These are phyloP conservation scores for Limnodromus scolopaceus DNA, from an alignment of 2,797 vertebrate genomes.

Conservation along the genomic window DNA sequence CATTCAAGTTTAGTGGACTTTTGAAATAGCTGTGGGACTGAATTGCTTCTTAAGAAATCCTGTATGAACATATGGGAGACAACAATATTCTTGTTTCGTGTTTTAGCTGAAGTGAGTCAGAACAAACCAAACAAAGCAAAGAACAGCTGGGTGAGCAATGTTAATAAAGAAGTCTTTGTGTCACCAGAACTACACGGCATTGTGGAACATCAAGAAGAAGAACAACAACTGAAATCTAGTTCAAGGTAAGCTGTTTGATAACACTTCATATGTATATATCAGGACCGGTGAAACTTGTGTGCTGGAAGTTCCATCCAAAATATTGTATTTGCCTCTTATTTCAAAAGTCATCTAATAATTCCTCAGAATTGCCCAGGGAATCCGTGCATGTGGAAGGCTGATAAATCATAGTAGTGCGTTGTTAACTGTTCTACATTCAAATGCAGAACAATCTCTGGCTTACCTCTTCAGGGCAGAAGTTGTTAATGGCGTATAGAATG, in stretches of 20 bases:
- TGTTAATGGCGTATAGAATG: not conserved
- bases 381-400: rapidly evolving
- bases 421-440: not conserved
- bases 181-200: conserved; percentile 79
- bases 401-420: not conserved
- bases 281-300: not conserved
- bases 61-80: not conserved
- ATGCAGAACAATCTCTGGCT: not conserved
- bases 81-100: conserved; percentile 42
- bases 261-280: rapidly evolving
- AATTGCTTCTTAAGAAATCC: not conserved
- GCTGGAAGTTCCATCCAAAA: not conserved
- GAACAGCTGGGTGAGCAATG: conserved; percentile 84
- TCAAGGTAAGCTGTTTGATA: conserved; percentile 58
- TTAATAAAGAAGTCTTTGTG: conserved; percentile 81
- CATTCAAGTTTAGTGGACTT: not conserved
- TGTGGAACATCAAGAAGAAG: conserved; percentile 72
- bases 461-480: not conserved
- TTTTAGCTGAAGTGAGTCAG: conserved; percentile 85
- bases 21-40: not conserved
- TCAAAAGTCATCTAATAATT: not conserved
- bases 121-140: conserved; percentile 71
- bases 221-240: not conserved
- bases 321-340: not conserved
- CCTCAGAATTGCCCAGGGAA: not conserved